These are phyloP conservation scores for Eubucco bourcierii DNA, from an alignment of 2,113 vertebrate genomes.

Conservation along the genomic window DNA sequence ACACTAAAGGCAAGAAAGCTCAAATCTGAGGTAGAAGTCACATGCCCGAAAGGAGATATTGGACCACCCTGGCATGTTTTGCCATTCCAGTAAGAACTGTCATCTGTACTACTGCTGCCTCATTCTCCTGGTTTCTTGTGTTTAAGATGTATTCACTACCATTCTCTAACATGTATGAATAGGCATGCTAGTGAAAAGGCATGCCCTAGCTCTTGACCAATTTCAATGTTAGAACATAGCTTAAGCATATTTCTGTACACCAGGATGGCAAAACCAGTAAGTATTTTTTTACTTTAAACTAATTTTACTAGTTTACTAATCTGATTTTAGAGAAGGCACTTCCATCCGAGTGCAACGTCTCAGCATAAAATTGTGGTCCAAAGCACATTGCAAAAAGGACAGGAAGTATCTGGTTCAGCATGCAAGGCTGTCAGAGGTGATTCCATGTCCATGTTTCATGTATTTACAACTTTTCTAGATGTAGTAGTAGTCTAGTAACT, in stretches of 20 bases:
- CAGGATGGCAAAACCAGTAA: not conserved
- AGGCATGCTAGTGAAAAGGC: not conserved
- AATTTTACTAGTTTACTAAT: too few relatives aligned
- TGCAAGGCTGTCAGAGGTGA: not conserved
- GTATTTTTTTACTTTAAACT: not conserved
- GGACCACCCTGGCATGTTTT: not conserved
- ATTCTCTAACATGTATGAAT: not conserved
- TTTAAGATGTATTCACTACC: not conserved
- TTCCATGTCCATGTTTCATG: fast-evolving
- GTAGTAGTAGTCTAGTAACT: too few relatives aligned
- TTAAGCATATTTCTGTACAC: not conserved
- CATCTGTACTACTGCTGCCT: not conserved
- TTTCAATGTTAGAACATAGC: not conserved
- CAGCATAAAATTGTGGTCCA: not conserved
- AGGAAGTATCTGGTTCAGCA: not conserved
- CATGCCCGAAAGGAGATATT: not conserved
- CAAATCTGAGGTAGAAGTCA: not conserved
- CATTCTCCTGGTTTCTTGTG: not conserved
- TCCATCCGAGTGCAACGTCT: not conserved
- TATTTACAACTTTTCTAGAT: not conserved
- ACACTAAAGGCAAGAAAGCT: not conserved
- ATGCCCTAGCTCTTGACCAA: not conserved
- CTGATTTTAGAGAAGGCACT: not conserved
- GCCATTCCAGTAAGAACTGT: fast-evolving
- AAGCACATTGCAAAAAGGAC: not conserved